Percentiles rank a stretch among this genome's conserved stretches.
phyloP scores from a whole-genome alignment of 2,888 invertebrate genomes.

The Alcis repandata region DNA sequence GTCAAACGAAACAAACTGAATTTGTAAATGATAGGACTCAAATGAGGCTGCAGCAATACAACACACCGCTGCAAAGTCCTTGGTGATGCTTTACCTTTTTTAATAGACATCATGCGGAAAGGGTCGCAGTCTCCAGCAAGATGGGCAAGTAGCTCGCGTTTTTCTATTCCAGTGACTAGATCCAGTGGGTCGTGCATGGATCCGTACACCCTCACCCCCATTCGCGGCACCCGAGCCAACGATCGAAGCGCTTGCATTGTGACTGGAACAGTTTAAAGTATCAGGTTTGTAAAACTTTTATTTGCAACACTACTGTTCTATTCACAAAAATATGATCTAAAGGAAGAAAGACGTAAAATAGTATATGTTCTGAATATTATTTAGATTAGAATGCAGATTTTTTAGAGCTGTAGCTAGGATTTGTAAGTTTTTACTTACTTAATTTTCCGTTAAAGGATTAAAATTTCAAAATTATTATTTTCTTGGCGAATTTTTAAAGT shows the following conservation, averaged over 20 bases:
- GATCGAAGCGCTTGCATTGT: slow-evolving; percentile 50
- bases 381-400: not conserved
- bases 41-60: no score
- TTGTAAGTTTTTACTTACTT: not conserved
- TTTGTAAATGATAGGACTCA: no score
- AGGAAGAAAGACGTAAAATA: no score
- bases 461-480: not conserved
- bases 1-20: no score
- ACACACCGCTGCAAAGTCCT: not conserved
- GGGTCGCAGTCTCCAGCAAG: slow-evolving; percentile 96
- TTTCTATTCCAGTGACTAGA: slow-evolving; percentile 96
- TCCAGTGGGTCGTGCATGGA: slow-evolving; percentile 93
- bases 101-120: slow-evolving; percentile 90
- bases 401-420: no score
- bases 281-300: no score
- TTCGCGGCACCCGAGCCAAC: slow-evolving; percentile 54
- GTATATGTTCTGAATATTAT: no score
- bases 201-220: slow-evolving; percentile 86
- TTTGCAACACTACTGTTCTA: no score
- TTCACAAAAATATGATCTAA: no score
- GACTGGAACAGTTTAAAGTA: no score
- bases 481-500: not conserved
- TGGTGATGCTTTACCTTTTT: slow-evolving; percentile 73
- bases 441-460: no score
- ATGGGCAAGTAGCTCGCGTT: slow-evolving; percentile 94